Evolutionary conservation across 2,797 vertebrate genomes (phyloP), one percentile per base, ranked within the genome.

Genomic region (Clarias pachynema): DNA sequence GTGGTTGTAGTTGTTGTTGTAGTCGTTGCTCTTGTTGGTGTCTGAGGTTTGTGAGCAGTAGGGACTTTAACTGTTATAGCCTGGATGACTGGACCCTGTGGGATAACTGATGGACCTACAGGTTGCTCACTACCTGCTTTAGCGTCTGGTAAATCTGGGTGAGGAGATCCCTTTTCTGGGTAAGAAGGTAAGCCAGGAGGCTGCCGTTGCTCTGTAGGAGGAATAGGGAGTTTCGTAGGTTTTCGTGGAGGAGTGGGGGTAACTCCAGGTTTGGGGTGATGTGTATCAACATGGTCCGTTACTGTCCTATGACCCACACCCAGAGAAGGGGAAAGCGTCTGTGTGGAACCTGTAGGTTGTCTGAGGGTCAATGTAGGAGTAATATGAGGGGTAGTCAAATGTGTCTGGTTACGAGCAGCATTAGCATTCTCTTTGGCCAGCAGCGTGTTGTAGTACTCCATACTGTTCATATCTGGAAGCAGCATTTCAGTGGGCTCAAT

Each of bases 371-470:
- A 40, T 84, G 84, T 82, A 79, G 89, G 63, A 66, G 83, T 6
- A 86, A 87, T 81, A 88, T 91, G 0, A 63, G 91, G 77, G 79
- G 83, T 0, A 79, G 88, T 26, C 87, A 75, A 85, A 70, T 87
- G 89, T 89, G 88, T 88, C 73, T 63, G 85, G 72, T 89, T 87
- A 40, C 82, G 82, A 49, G 75, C 86, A 75, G 86, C 83, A 84
- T 81, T 90, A 56, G 83, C 79, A 7, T 91, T 90, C 44, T 90
- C 88, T 89, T 0, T 89, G 87, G 90, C 88, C 87, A 93, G 88
- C 84, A 95, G 90, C 40, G 94, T 90, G 49, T 94, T 93, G 86
- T 95, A 95, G 70, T 94, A 94, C 59, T 94, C 91, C 86, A 95
- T 2, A 1, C 93, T 93, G 89, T 96, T 91, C 90, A 94, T 91